Conservation (phyloP, 2,797 vertebrate species). For the Hephaestus fuliginosus region DNA sequence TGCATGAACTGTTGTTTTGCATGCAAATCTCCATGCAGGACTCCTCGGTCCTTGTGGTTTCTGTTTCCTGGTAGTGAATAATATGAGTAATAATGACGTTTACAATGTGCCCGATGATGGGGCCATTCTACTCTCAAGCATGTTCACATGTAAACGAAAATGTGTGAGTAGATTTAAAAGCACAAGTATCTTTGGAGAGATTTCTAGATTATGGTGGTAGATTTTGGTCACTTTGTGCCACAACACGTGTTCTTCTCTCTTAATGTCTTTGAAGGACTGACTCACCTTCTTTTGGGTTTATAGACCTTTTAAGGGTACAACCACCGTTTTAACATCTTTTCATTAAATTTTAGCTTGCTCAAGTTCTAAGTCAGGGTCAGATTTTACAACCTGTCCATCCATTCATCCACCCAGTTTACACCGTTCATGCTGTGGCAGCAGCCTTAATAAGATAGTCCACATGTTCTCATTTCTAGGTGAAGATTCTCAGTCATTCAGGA, state of each 20-base stretch:
- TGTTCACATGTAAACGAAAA: slow-evolving; percentile 58
- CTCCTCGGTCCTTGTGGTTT: slow-evolving; percentile 52
- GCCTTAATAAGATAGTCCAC: not conserved
- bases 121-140: slow-evolving; percentile 71
- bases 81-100: slow-evolving; percentile 61
- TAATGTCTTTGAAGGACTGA: not conserved
- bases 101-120: slow-evolving; percentile 34
- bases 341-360: not conserved
- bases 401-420: not conserved
- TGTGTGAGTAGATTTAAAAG: slow-evolving; percentile 75
- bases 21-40: slow-evolving; percentile 88
- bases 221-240: slow-evolving; percentile 37
- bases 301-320: not conserved
- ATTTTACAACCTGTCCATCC: not conserved
- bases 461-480: not conserved
- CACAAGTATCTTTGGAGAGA: slow-evolving; percentile 65
- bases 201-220: slow-evolving; percentile 49
- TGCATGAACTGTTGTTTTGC: slow-evolving; percentile 95
- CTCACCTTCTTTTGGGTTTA: not conserved
- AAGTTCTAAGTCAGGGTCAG: not conserved
- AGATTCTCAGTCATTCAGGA: not conserved
- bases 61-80: slow-evolving; percentile 67
- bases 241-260: slow-evolving; percentile 35
- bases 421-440: not conserved
- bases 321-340: not conserved